These are phyloP conservation scores for Amyelois transitella DNA, from an alignment of 1,140 invertebrate species.

Conservation along the genomic window DNA sequence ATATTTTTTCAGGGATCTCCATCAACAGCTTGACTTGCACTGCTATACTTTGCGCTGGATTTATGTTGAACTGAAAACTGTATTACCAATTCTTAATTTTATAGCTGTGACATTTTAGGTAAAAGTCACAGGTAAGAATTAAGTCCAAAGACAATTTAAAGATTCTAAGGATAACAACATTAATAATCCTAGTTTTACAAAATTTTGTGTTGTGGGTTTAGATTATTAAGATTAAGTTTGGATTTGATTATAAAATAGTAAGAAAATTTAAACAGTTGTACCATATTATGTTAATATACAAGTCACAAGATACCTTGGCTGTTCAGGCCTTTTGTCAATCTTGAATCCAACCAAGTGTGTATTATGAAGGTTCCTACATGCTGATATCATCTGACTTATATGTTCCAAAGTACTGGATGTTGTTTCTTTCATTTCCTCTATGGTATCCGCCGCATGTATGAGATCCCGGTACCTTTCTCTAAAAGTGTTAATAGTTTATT, in stretches of 20 bases:
- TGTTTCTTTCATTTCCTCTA: conserved; percentile 90
- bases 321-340: conserved; percentile 59
- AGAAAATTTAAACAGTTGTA: too few relatives aligned
- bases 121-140: too few relatives aligned
- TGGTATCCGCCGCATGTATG: conserved; percentile 95
- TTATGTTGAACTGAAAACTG: conserved; percentile 38
- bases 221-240: too few relatives aligned
- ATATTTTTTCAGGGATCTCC: conserved; percentile 91
- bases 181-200: too few relatives aligned
- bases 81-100: conserved; percentile 11
- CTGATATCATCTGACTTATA: conserved; percentile 80
- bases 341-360: conserved; percentile 83
- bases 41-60: conserved; percentile 76
- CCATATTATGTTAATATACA: too few relatives aligned
- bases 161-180: too few relatives aligned
- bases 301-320: conserved; percentile 6
- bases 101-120: not conserved
- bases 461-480: conserved; percentile 94
- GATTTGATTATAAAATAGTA: too few relatives aligned
- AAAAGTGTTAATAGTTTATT: too few relatives aligned
- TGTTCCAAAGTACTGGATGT: conserved; percentile 83
- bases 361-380: conserved; percentile 81
- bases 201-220: too few relatives aligned
- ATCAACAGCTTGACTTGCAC: conserved; percentile 90
- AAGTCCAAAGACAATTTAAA: too few relatives aligned